Conservation (phyloP, 2,888 invertebrate species). For the Cylloceria caligata region DNA sequence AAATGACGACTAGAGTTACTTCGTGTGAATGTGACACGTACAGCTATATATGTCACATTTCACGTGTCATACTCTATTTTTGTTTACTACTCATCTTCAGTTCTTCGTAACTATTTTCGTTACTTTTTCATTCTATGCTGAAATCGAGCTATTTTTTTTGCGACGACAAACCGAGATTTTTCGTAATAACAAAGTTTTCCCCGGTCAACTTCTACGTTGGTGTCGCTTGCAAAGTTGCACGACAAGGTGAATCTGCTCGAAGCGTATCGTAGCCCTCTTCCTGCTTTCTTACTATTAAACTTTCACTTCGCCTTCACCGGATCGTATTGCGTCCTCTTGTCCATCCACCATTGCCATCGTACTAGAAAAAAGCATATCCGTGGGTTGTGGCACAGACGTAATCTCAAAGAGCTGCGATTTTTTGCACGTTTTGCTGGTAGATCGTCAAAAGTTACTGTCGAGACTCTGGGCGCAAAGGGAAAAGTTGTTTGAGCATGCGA, state of each 20-base stretch:
- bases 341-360: conserved; percentile 12
- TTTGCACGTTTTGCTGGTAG: conserved; percentile 9
- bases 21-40: too few relatives aligned
- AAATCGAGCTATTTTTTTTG: background rate
- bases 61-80: too few relatives aligned
- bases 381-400: background rate
- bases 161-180: conserved; percentile 30
- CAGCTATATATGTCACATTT: too few relatives aligned
- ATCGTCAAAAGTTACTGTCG: conserved; percentile 13
- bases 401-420: conserved; percentile 22
- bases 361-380: conserved; percentile 30
- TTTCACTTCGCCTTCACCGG: background rate
- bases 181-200: conserved; percentile 59
- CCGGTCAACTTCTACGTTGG: conserved; percentile 36
- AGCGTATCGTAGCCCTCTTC: background rate
- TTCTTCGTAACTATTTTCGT: conserved; percentile 1
- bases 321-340: conserved; percentile 17
- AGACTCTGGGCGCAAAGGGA: conserved; percentile 11
- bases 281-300: conserved; percentile 27
- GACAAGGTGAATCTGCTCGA: conserved; percentile 7
- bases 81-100: background rate
- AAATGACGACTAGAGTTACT: too few relatives aligned
- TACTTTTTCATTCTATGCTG: background rate
- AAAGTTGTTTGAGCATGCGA: conserved; percentile 24
- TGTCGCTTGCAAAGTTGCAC: conserved; percentile 32